phyloP scores from a whole-genome alignment of 2,113 vertebrate species.

The Cynocephalus volans region DNA sequence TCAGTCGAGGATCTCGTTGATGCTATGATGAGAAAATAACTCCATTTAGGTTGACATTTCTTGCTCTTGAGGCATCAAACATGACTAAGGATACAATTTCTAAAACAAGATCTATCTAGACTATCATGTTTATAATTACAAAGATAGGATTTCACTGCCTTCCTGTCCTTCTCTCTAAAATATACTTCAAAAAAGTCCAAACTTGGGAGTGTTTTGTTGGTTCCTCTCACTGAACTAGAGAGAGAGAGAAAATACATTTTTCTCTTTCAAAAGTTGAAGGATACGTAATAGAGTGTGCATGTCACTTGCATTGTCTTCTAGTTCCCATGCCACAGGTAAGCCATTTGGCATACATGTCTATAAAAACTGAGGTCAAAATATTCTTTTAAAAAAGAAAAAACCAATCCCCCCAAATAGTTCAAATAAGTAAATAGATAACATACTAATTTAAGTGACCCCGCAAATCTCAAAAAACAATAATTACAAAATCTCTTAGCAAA shows the following conservation, averaged over 20 bases:
- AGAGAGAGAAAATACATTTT: background rate
- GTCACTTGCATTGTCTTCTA: background rate
- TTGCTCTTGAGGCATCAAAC: slow-evolving; percentile 72
- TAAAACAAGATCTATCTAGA: slow-evolving; percentile 71
- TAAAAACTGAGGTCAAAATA: slow-evolving; percentile 32
- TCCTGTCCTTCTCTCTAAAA: slow-evolving; percentile 61
- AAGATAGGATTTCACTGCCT: slow-evolving; percentile 47
- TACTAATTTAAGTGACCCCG: background rate
- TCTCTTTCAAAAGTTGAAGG: background rate
- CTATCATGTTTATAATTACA: slow-evolving; percentile 66
- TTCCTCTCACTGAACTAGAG: background rate
- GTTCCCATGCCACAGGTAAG: background rate
- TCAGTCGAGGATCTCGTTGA: slow-evolving; percentile 98
- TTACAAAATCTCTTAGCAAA: background rate
- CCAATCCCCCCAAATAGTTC: background rate
- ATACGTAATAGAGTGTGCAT: background rate
- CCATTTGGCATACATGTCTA: background rate
- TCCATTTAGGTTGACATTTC: slow-evolving; percentile 83
- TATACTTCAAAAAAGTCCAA: background rate
- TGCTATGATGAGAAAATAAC: slow-evolving; percentile 92
- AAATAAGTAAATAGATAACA: slow-evolving; percentile 39
- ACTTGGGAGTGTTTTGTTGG: background rate
- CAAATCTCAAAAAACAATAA: background rate
- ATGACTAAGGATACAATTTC: slow-evolving; percentile 74
- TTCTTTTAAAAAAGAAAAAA: background rate